Evolutionary conservation across 2,797 vertebrate species (phyloP).

Genomic region (Carduelis carduelis): DNA sequence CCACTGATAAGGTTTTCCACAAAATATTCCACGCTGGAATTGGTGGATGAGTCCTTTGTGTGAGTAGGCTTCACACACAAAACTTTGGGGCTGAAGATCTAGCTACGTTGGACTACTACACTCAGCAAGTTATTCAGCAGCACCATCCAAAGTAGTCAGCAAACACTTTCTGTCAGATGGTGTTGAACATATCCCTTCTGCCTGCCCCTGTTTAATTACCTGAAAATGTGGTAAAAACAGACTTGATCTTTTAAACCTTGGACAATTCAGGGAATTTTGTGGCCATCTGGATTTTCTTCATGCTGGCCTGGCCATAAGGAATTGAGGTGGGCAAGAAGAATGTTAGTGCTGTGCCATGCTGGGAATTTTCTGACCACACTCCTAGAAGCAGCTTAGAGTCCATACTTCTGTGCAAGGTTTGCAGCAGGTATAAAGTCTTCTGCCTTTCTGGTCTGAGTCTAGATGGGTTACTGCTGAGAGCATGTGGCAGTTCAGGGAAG

Average conservation of each 20-base stretch:
- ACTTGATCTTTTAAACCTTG: neutral
- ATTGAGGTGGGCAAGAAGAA: neutral
- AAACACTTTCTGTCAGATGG: neutral
- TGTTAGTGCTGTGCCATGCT: fast-evolving
- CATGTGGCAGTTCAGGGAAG: neutral
- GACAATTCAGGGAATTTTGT: neutral
- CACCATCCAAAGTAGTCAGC: neutral
- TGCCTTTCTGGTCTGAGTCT: neutral
- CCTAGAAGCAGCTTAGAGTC: fast-evolving
- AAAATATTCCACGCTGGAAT: neutral
- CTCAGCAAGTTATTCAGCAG: neutral
- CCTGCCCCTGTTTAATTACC: neutral
- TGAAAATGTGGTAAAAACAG: neutral
- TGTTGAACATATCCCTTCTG: neutral
- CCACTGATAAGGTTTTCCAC: neutral
- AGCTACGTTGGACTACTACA: neutral
- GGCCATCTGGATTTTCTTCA: neutral
- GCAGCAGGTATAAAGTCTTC: neutral
- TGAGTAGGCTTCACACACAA: neutral
- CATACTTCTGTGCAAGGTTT: neutral
- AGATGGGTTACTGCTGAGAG: neutral
- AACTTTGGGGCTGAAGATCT: neutral
- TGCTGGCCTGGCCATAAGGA: neutral
- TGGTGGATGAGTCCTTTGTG: neutral
- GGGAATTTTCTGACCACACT: neutral